Conservation (phyloP, 2,113 vertebrate species). For the Pionites leucogaster region DNA sequence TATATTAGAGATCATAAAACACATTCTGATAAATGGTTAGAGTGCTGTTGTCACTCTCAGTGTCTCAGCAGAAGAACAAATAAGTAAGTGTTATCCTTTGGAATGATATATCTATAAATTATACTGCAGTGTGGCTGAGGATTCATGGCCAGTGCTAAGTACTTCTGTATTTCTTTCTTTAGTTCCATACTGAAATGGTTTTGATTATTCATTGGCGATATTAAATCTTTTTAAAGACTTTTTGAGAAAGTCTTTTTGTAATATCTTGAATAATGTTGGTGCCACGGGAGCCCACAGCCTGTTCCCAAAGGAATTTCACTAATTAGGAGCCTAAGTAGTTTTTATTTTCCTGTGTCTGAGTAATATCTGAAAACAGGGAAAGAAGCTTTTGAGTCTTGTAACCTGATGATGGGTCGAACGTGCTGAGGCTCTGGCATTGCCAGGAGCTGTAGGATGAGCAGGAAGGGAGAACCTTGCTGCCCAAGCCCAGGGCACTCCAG, state of each 20-base stretch:
- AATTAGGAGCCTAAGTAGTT: not conserved
- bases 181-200: not conserved
- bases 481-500: not conserved
- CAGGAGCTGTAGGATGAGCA: not conserved
- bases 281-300: no score
- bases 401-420: rapidly evolving
- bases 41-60: not conserved
- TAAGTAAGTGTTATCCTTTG: not conserved
- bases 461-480: not conserved
- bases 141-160: not conserved
- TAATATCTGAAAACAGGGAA: not conserved
- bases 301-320: not conserved
- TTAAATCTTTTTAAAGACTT: not conserved
- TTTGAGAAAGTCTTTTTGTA: not conserved
- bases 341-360: not conserved
- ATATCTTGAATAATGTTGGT: not conserved
- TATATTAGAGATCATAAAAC: not conserved
- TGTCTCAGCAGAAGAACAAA: not conserved
- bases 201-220: not conserved
- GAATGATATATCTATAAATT: not conserved
- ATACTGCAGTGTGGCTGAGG: not conserved
- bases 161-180: not conserved
- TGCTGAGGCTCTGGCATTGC: not conserved
- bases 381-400: not conserved
- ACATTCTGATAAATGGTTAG: not conserved